A percentile compares a stretch with the other conserved stretches of the same genome.
phyloP scores from a whole-genome alignment of 2,888 invertebrate genomes.

The Cylindroiulus punctatus region DNA sequence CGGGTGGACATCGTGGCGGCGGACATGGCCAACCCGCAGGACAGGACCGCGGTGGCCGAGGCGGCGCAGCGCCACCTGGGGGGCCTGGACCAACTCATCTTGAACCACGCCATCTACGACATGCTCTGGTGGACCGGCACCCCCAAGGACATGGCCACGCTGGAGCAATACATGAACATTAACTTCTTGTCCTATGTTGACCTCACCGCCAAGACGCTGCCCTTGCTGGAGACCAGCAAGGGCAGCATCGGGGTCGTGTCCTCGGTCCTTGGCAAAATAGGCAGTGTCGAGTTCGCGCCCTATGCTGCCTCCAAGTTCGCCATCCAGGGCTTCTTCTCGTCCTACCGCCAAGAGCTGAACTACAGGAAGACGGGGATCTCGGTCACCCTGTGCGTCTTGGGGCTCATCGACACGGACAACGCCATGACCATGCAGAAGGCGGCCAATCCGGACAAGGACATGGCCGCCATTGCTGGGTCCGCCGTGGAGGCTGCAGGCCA shows the following conservation, averaged over 20 bases:
- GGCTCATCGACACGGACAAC: conserved; percentile 40
- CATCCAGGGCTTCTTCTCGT: conserved; percentile 52
- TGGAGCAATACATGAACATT: conserved; percentile 60
- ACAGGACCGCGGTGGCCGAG: not conserved
- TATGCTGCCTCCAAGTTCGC: conserved; percentile 49
- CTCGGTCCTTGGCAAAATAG: conserved; percentile 63
- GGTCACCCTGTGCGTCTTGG: conserved; percentile 51
- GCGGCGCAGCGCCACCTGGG: not conserved
- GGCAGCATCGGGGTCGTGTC: conserved; percentile 64
- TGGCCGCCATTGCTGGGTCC: conserved; percentile 5
- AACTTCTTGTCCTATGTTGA: conserved; percentile 65
- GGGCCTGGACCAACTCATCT: conserved; percentile 49
- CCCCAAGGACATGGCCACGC: not conserved
- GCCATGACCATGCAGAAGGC: not conserved
- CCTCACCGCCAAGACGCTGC: conserved; percentile 60
- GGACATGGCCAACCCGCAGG: conserved; percentile 8
- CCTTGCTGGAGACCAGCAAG: conserved; percentile 61
- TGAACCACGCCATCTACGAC: not conserved
- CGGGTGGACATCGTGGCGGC: conserved; percentile 30
- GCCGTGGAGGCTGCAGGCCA: conserved; percentile 50
- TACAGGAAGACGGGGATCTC: conserved; percentile 6
- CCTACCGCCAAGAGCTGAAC: conserved; percentile 52
- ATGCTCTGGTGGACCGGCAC: conserved; percentile 20
- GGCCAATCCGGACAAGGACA: not conserved
- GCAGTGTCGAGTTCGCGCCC: not conserved